Evolutionary conservation across 2,113 vertebrate genomes (phyloP).

Genomic region (Apistogramma diplotaenia): DNA sequence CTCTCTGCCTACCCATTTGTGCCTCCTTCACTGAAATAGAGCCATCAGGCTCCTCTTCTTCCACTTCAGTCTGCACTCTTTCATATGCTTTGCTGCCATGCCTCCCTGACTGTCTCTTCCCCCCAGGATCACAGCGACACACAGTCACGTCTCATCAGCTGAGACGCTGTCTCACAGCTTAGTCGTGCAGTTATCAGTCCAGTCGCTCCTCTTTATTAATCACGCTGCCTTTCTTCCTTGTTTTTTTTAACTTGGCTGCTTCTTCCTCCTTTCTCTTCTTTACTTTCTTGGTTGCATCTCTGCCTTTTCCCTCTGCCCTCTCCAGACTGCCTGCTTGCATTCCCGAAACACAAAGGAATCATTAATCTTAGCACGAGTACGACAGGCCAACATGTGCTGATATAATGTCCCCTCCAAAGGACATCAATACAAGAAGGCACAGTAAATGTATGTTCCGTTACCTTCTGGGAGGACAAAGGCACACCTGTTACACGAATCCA

Average conservation of each 20-base stretch:
- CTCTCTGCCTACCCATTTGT: slow-evolving; percentile 12
- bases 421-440: neutral
- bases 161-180: neutral
- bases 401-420: neutral
- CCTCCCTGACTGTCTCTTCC: slow-evolving; percentile 17
- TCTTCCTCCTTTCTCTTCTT: neutral
- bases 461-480: neutral
- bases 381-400: neutral
- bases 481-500: slow-evolving; percentile 48
- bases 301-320: neutral
- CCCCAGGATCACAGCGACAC: slow-evolving; percentile 21
- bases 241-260: neutral
- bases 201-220: neutral
- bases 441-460: neutral
- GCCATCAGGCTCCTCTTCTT: slow-evolving; percentile 1
- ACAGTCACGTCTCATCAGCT: slow-evolving; percentile 37
- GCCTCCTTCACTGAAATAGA: slow-evolving; percentile 28
- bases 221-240: neutral
- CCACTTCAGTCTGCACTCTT: neutral
- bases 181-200: slow-evolving; percentile 1
- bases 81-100: neutral
- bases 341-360: slow-evolving; percentile 1
- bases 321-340: neutral
- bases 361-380: neutral
- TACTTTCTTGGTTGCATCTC: slow-evolving; percentile 14